phyloP scores from a whole-genome alignment of 2,888 invertebrate genomes.

The Xanthia togata region DNA sequence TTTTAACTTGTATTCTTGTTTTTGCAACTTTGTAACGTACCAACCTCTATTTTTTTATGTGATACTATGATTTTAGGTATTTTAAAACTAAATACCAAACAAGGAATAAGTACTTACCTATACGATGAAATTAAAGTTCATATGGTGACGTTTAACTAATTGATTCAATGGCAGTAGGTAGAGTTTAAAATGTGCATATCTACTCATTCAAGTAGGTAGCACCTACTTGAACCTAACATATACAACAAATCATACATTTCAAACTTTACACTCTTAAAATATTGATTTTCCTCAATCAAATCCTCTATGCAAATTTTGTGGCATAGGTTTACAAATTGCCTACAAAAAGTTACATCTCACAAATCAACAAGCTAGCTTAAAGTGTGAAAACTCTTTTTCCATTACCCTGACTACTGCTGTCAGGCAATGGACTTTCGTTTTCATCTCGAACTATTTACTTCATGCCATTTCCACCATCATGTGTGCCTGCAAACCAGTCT shows the following conservation, averaged over 20 bases:
- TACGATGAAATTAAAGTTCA: neutral
- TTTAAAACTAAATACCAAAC: neutral
- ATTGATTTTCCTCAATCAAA: neutral
- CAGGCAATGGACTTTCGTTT: neutral
- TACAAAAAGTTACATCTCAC: neutral
- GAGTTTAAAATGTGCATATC: neutral
- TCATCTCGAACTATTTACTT: neutral
- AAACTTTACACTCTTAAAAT: neutral
- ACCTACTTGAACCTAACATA: too few relatives aligned
- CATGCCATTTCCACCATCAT: neutral
- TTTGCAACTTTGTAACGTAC: conserved; percentile 10
- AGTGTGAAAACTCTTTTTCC: neutral
- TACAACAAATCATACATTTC: neutral
- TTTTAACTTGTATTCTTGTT: conserved; percentile 9
- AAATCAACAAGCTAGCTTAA: neutral
- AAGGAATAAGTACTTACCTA: neutral
- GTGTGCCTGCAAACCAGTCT: neutral
- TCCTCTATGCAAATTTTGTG: neutral
- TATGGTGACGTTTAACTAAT: neutral
- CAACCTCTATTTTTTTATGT: neutral
- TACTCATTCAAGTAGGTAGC: too few relatives aligned
- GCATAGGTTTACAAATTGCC: neutral
- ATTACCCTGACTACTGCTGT: neutral
- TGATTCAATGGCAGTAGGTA: neutral
- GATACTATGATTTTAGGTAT: neutral